Evolutionary conservation across 2,888 invertebrate genomes (phyloP).

Genomic region (Papilio protenor): DNA sequence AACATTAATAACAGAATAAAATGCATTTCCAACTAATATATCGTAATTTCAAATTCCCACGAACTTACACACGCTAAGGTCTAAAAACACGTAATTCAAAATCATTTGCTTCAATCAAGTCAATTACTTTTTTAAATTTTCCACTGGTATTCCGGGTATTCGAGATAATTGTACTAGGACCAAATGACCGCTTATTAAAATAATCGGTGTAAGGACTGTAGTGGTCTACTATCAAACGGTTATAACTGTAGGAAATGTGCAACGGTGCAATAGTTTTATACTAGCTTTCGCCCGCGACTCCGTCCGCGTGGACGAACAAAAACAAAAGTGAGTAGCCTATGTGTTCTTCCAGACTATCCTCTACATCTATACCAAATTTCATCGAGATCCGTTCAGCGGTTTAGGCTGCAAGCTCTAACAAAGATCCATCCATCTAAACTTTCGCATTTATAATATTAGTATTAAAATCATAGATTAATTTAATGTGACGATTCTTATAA

Average conservation of each 20-base stretch:
- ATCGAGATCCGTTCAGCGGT: no score
- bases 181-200: constrained; percentile 75
- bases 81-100: constrained; percentile 39
- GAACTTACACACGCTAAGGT: constrained; percentile 20
- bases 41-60: constrained; percentile 31
- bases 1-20: neutral
- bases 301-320: no score
- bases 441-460: no score
- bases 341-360: no score
- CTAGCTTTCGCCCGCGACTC: no score
- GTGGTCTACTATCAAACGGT: constrained; percentile 18
- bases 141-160: constrained; percentile 53
- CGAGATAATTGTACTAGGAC: constrained; percentile 67
- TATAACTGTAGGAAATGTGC: constrained; percentile 2
- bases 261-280: constrained; percentile 1
- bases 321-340: no score
- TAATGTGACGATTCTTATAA: neutral
- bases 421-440: no score
- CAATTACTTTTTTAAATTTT: constrained; percentile 48
- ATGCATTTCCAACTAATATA: neutral
- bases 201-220: constrained; percentile 60
- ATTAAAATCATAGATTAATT: neutral
- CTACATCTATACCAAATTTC: no score
- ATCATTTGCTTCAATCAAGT: constrained; percentile 41
- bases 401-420: no score